Evolutionary conservation across 2,888 invertebrate genomes (phyloP), one percentile per base, ranked within the genome.

Genomic region (Calameuta filiformis): DNA sequence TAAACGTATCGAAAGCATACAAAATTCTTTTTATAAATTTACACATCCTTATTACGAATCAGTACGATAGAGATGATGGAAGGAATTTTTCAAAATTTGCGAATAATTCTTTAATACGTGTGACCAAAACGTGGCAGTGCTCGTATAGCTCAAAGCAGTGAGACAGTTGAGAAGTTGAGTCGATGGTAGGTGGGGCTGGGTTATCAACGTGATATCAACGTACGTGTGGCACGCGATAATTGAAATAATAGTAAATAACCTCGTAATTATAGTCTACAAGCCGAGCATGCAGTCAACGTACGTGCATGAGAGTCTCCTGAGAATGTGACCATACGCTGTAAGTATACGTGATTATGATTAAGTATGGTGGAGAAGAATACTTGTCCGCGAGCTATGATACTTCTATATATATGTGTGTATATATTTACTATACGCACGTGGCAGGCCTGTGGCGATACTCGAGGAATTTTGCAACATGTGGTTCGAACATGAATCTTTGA

Each of bases 241-340:
- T 89, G 89, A 88, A 89, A 89, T 88, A 88, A 89, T 89, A 87
- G 86, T 87, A 87, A 89, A 88, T 87, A 88, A 89, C 86, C 84
- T 84, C 84, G 84, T 88, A 88, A 88, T 88, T 89, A 88, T 85
- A 86, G 86, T 81, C 82, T 81, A 82, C 82, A 83, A 81, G 80
- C 80, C 77, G 79, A 76, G 83, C 81, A 81, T 76, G 78, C 78
- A 35, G 77, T 31, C 12, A 69, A 35, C 35, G 75, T 75, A 77
- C 78, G 76, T 74, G 73, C 56, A 76, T 68, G 9, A 31, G 40
- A 74, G 56, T 56, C 56, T 23, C 23, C 9, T 56, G 9, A 56
- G 56, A 23, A 56, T 56, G 56, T 23, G 56, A 15, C 23, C 56
- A 23, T 9, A 9, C 15, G 23, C 23, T 23, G 9, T 56, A 56